Evolutionary conservation across 2,888 invertebrate species (phyloP), one percentile per base, ranked within the genome.

Genomic region (Bursaphelenchus okinawaensis): DNA sequence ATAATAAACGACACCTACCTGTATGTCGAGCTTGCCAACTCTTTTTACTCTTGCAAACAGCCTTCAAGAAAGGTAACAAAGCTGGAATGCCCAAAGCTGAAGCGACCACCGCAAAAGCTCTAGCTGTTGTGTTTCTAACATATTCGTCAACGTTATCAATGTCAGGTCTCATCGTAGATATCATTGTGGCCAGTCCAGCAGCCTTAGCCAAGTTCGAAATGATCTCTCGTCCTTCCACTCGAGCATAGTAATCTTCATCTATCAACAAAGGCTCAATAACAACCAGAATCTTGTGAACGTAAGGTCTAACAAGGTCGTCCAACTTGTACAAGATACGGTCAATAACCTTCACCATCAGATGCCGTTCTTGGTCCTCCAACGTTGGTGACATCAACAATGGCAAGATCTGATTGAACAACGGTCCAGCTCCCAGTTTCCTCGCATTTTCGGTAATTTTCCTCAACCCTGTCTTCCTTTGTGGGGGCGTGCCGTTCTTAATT

Each of bases 331-430:
- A 87, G 83, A 98, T 95, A 58, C 98, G 88, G 86, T 99, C 98
- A 78, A 98, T 98, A 31, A 80, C 79, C 87, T 98, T 98, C 8
- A 98, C 98, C 62, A 99, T 87, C 80, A 99, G 87, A 88, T 98
- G 98, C 26, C 98, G 88, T 84, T 99, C 98, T 85, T 99, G 98
- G 85, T 99, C 98, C 84, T 99, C 98, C 16, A 99, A 86, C 0
- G 98, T 98, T 0, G 98, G 98, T 31, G 95, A 95, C 98, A 99
- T 99, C n/a, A 99, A 88, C 67, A 99, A 86, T 0, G 98, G 98
- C 60, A 99, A 85, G 78, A 99, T 99, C 86, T 99, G 98, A 85
- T 99, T 98, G 83, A 99, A 99, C 1, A 99, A 87, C 0, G 98
- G 93, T 0, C 96, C 98, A 0, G 98, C 98, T 0, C 98, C 98